These are phyloP conservation scores for Typhlichthys subterraneus DNA, from an alignment of 2,797 vertebrate species.

Conservation along the genomic window DNA sequence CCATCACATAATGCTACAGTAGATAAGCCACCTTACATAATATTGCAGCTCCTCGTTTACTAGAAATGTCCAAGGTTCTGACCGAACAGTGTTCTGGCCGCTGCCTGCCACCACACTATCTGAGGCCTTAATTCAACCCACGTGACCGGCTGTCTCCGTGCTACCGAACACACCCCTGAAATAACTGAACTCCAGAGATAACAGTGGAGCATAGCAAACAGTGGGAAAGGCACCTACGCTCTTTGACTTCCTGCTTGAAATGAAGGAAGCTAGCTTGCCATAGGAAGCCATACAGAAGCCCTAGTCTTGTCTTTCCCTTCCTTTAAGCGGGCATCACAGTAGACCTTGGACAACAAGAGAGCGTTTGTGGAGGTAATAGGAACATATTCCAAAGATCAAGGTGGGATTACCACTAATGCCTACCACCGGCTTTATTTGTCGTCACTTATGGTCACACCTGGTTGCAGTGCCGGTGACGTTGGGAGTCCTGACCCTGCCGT, in stretches of 20 bases:
- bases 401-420: slow-evolving; percentile 82
- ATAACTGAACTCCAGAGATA: slow-evolving; percentile 55
- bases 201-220: slow-evolving; percentile 47
- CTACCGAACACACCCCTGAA: slow-evolving; percentile 53
- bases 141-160: slow-evolving; percentile 40
- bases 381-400: slow-evolving; percentile 81
- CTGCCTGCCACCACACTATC: slow-evolving; percentile 22
- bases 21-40: slow-evolving; percentile 59
- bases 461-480: slow-evolving; percentile 62
- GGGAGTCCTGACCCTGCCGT: slow-evolving; percentile 41
- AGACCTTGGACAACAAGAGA: slow-evolving; percentile 66
- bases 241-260: slow-evolving; percentile 40
- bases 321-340: slow-evolving; percentile 63
- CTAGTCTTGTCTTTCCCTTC: slow-evolving; percentile 56
- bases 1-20: slow-evolving; percentile 40
- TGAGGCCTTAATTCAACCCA: slow-evolving; percentile 50
- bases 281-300: slow-evolving; percentile 49
- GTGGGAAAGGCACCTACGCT: slow-evolving; percentile 64
- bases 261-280: slow-evolving; percentile 40
- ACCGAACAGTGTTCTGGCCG: slow-evolving; percentile 6
- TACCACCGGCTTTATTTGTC: slow-evolving; percentile 76
- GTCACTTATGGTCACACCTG: slow-evolving; percentile 82
- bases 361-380: slow-evolving; percentile 68
- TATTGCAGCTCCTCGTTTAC: slow-evolving; percentile 37
- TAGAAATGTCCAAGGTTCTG: slow-evolving; percentile 23